Conservation (phyloP, 2,113 vertebrate genomes). For the Pomatorhinus ruficollis region DNA sequence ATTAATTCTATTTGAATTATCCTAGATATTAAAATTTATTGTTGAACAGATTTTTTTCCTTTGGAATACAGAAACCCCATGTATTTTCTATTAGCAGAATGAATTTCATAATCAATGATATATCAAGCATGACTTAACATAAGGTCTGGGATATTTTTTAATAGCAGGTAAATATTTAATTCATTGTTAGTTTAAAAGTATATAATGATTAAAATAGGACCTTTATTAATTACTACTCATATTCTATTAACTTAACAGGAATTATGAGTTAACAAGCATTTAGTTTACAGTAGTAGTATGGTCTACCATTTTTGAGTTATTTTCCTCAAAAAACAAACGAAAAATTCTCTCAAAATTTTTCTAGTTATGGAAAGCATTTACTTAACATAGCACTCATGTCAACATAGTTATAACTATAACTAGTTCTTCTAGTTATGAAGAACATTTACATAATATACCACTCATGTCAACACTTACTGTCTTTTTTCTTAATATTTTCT, state of each 20-base stretch:
- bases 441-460: not conserved
- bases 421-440: not conserved
- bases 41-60: not conserved
- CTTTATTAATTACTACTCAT: not conserved
- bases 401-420: not conserved
- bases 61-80: not conserved
- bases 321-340: not conserved
- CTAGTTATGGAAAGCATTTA: not conserved
- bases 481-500: not conserved
- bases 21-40: not conserved
- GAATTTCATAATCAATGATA: not conserved
- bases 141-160: not conserved
- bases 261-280: not conserved
- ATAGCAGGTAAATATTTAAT: not conserved
- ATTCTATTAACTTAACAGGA: not conserved
- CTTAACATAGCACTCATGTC: not conserved
- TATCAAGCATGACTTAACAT: not conserved
- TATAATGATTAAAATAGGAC: not conserved
- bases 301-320: not conserved
- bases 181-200: not conserved
- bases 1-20: not conserved
- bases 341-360: not conserved
- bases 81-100: not conserved
- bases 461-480: not conserved
- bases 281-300: not conserved